Percentiles rank a stretch among this genome's conserved stretches.
Conservation (phyloP, 2,888 invertebrate species). For the Notodonta ziczac region DNA sequence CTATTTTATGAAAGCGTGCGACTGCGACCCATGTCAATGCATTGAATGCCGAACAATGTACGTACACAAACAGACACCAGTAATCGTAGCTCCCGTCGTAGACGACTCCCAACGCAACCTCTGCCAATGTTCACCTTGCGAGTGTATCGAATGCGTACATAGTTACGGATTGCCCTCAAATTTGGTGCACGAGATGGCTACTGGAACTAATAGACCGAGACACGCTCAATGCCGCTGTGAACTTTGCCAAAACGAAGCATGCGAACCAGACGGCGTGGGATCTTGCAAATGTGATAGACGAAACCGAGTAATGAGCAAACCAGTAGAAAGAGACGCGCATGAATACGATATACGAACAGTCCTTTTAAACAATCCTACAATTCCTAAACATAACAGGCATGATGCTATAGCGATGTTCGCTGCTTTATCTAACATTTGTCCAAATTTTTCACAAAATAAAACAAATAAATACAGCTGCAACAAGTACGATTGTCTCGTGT, state of each 20-base stretch:
- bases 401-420: constrained; percentile 51
- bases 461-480: constrained; percentile 38
- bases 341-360: constrained; percentile 58
- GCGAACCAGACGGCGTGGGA: constrained; percentile 44
- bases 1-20: constrained; percentile 36
- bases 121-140: constrained; percentile 62
- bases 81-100: constrained; percentile 48
- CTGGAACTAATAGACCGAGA: constrained; percentile 49
- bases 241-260: constrained; percentile 48
- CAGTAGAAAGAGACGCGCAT: constrained; percentile 44
- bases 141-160: constrained; percentile 54
- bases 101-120: constrained; percentile 32
- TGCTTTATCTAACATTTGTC: constrained; percentile 34
- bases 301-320: constrained; percentile 52
- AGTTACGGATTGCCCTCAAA: constrained; percentile 39
- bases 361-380: neutral
- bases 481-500: constrained; percentile 53
- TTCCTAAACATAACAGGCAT: constrained; percentile 11
- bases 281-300: constrained; percentile 53
- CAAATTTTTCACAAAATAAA: constrained; percentile 15
- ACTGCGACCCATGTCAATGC: constrained; percentile 55
- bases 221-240: constrained; percentile 52
- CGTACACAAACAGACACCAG: constrained; percentile 19
- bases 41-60: constrained; percentile 42
- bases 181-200: constrained; percentile 50